These are phyloP conservation scores for Otis tarda DNA, from an alignment of 2,113 vertebrate species.

Conservation along the genomic window DNA sequence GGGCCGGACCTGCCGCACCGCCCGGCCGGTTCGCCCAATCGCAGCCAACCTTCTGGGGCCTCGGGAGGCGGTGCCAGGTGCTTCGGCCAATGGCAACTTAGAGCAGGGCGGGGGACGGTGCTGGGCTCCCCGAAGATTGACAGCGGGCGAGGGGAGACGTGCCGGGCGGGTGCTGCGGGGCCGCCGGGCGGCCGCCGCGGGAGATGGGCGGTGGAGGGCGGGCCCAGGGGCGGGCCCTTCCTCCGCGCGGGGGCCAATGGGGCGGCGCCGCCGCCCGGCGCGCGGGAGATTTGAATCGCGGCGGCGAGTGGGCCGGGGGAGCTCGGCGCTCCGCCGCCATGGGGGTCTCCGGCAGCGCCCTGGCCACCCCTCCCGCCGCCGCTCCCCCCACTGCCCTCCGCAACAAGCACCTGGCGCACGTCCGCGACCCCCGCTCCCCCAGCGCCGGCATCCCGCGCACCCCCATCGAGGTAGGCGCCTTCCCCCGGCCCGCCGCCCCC, in stretches of 20 bases:
- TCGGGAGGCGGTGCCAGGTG: not conserved
- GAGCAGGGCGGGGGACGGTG: not conserved
- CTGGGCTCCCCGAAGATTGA: not conserved
- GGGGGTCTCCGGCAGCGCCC: constrained; percentile 84
- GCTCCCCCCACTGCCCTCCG: not conserved
- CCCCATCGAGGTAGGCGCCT: constrained; percentile 75
- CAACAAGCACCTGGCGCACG: constrained; percentile 66
- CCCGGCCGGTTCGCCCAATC: not conserved
- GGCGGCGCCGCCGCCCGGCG: not conserved
- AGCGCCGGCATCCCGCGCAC: constrained; percentile 82
- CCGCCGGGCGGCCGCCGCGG: too few species aligned
- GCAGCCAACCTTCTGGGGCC: accelerated
- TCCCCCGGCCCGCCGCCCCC: accelerated
- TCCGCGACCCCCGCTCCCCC: constrained; percentile 89
- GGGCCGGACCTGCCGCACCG: too few species aligned
- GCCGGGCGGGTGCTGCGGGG: not conserved
- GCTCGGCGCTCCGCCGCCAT: constrained; percentile 55
- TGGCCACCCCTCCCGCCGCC: constrained; percentile 41
- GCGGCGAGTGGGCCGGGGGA: not conserved
- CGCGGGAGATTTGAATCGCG: constrained; percentile 75
- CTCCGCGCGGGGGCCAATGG: accelerated
- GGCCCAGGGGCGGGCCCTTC: not conserved
- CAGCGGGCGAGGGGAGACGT: not conserved
- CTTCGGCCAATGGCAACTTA: not conserved
- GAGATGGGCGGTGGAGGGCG: not conserved